Evolutionary conservation across 2,888 invertebrate species (phyloP).

Genomic region (Luperina testacea): DNA sequence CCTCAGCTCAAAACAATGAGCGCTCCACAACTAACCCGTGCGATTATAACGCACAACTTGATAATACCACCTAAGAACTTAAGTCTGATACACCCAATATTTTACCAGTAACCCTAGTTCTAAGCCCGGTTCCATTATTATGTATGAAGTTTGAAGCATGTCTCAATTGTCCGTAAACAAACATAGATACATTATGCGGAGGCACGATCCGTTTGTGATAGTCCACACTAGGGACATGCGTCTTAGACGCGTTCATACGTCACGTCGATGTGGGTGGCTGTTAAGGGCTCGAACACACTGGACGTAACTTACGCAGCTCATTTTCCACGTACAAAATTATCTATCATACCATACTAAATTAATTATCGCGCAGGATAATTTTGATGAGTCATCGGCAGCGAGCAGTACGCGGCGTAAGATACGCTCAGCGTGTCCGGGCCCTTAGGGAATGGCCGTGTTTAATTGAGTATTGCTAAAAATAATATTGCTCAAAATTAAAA

Average conservation of each 20-base stretch:
- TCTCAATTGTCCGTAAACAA: constrained; percentile 72
- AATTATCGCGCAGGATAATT: no score
- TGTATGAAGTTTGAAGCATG: constrained; percentile 73
- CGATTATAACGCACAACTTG: constrained; percentile 66
- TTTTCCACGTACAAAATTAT: background rate
- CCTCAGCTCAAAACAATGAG: constrained; percentile 48
- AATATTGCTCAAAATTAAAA: background rate
- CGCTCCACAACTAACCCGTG: constrained; percentile 62
- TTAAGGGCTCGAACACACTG: background rate
- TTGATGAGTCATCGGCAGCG: no score
- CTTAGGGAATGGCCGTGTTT: background rate
- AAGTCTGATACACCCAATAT: constrained; percentile 70
- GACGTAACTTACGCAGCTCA: background rate
- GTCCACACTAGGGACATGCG: constrained; percentile 32
- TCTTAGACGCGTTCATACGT: constrained; percentile 54
- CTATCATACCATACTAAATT: no score
- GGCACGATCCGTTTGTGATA: constrained; percentile 64
- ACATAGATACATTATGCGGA: constrained; percentile 69
- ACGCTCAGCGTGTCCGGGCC: background rate
- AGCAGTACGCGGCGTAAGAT: background rate
- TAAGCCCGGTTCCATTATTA: constrained; percentile 72
- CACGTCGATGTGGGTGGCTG: background rate
- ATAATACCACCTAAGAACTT: constrained; percentile 66
- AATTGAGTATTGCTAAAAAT: background rate
- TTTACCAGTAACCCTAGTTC: constrained; percentile 69